Evolutionary conservation across 2,797 vertebrate species (phyloP).

Genomic region (Platalea minor): DNA sequence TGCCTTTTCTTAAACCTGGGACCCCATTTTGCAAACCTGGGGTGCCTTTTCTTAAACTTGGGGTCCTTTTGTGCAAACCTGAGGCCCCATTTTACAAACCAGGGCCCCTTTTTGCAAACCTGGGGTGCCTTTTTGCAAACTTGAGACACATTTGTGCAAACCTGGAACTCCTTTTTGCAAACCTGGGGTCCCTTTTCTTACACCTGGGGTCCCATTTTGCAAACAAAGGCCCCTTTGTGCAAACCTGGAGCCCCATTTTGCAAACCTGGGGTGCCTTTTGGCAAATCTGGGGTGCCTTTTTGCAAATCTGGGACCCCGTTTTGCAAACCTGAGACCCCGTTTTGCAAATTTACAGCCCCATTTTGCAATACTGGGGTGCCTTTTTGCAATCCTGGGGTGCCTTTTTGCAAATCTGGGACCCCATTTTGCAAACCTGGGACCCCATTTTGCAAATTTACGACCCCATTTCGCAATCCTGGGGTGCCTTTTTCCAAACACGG

Average conservation of each 20-base stretch:
- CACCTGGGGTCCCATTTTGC: background rate
- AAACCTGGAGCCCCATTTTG: fast-evolving
- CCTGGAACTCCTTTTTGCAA: background rate
- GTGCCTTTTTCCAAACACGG: background rate
- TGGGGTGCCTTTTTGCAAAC: background rate
- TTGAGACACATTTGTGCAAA: too few species aligned
- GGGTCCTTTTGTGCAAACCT: too few species aligned
- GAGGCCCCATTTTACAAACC: too few species aligned
- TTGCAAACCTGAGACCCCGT: too few species aligned
- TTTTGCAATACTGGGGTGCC: too few species aligned
- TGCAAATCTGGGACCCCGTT: background rate
- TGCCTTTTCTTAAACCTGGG: background rate
- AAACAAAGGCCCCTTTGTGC: too few species aligned
- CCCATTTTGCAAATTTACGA: fast-evolving
- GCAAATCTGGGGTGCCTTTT: too few species aligned
- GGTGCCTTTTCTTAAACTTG: background rate
- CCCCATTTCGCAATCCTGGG: fast-evolving
- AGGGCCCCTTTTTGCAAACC: background rate
- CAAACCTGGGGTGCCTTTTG: background rate
- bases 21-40: too few species aligned
- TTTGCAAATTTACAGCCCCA: too few species aligned
- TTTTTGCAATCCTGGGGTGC: too few species aligned
- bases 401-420: background rate
- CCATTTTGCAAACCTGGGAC: background rate
- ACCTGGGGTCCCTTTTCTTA: background rate